phyloP scores from a whole-genome alignment of 2,888 invertebrate species.

The Diaperis boleti region DNA sequence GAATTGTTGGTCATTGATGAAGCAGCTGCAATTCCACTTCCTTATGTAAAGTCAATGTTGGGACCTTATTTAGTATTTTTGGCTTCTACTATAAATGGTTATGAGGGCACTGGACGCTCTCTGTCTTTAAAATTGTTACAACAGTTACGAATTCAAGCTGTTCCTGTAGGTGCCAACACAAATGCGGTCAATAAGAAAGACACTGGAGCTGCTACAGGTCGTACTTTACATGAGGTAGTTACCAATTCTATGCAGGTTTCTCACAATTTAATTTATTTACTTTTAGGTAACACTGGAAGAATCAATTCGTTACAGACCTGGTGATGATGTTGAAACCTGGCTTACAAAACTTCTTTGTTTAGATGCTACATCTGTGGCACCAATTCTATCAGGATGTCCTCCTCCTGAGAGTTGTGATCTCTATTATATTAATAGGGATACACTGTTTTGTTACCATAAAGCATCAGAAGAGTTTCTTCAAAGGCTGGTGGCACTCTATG shows the following conservation, averaged over 20 bases:
- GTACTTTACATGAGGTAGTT: slow-evolving; percentile 70
- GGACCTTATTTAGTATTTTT: slow-evolving; percentile 94
- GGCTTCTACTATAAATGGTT: slow-evolving; percentile 97
- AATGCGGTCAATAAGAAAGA: slow-evolving; percentile 65
- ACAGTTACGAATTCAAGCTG: slow-evolving; percentile 79
- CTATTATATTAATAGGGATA: slow-evolving; percentile 90
- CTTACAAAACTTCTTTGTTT: slow-evolving; percentile 91
- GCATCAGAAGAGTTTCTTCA: slow-evolving; percentile 94
- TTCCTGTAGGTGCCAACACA: slow-evolving; percentile 69
- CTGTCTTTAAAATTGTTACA: slow-evolving; percentile 94
- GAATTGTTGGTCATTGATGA: slow-evolving; percentile 98
- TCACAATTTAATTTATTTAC: no score
- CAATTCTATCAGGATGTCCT: slow-evolving; percentile 85
- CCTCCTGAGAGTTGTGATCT: slow-evolving; percentile 90
- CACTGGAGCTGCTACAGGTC: slow-evolving; percentile 66
- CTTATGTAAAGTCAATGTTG: slow-evolving; percentile 88
- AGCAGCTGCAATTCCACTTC: slow-evolving; percentile 97
- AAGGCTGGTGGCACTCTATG: slow-evolving; percentile 91
- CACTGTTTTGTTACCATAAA: slow-evolving; percentile 95
- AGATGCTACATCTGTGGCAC: slow-evolving; percentile 80
- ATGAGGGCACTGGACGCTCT: slow-evolving; percentile 98
- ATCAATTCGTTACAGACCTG: slow-evolving; percentile 92
- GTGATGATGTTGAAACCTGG: slow-evolving; percentile 93
- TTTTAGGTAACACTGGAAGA: slow-evolving; percentile 91
- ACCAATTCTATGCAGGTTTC: no score